phyloP scores from a whole-genome alignment of 2,797 vertebrate genomes.

The Enteromius unitaeniatus region DNA sequence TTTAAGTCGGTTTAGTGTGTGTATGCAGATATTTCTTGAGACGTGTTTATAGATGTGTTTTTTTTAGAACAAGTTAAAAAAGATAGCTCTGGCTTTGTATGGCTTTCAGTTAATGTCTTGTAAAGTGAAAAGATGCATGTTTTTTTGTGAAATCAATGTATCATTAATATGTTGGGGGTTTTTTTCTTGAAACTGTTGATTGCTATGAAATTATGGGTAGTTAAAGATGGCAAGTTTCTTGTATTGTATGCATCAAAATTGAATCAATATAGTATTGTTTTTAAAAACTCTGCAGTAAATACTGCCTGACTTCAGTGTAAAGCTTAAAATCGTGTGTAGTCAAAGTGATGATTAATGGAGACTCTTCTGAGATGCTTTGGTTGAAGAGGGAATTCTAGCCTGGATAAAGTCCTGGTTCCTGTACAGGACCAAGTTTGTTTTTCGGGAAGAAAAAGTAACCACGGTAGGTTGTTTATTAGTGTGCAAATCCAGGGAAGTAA shows the following conservation, averaged over 20 bases:
- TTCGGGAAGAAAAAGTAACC: background rate
- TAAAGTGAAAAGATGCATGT: background rate
- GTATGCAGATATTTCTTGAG: background rate
- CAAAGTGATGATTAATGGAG: background rate
- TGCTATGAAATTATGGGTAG: background rate
- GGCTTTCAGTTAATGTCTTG: background rate
- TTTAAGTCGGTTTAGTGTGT: background rate
- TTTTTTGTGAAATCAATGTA: background rate
- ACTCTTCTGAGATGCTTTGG: conserved; percentile 19
- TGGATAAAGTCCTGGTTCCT: conserved; percentile 13
- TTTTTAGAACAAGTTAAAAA: background rate
- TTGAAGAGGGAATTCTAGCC: conserved; percentile 34
- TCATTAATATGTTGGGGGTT: background rate
- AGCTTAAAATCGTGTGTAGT: background rate
- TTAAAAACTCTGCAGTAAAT: background rate
- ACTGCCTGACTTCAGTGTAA: background rate
- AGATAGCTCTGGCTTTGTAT: background rate
- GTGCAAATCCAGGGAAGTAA: background rate
- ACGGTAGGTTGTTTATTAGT: conserved; percentile 1
- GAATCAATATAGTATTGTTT: background rate
- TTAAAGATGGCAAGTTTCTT: background rate
- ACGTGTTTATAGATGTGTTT: background rate
- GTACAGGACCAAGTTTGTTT: background rate
- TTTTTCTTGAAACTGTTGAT: background rate
- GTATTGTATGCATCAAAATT: background rate